Evolutionary conservation across 2,113 vertebrate species (phyloP).

Genomic region (Lampris incognitus): DNA sequence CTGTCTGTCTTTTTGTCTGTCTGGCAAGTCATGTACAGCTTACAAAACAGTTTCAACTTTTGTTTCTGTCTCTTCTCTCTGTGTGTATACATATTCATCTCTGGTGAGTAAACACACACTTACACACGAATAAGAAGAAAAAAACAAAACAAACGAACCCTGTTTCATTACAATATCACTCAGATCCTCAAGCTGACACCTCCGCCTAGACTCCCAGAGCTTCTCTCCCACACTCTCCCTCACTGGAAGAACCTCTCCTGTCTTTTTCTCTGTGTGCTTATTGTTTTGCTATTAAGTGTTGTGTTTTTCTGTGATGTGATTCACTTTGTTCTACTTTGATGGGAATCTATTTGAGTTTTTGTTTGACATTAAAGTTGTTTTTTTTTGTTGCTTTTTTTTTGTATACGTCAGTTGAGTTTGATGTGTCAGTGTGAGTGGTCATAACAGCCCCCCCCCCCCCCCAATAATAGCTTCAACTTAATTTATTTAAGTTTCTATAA

Average conservation of each 20-base stretch:
- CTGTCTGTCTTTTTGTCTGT: slow-evolving; percentile 31
- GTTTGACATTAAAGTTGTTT: not conserved
- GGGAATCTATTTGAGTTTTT: not conserved
- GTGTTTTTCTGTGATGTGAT: slow-evolving; percentile 3
- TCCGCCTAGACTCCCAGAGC: slow-evolving; percentile 42
- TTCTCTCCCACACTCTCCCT: slow-evolving; percentile 5
- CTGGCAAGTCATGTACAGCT: slow-evolving; percentile 60
- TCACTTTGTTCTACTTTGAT: not conserved
- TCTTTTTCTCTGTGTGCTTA: not conserved
- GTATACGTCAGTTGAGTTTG: not conserved
- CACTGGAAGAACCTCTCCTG: slow-evolving; percentile 10
- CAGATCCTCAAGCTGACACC: slow-evolving; percentile 44
- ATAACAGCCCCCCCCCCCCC: not conserved
- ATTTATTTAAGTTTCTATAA: not conserved
- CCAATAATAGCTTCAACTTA: not conserved
- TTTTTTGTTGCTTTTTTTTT: not conserved
- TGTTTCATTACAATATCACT: slow-evolving; percentile 3
- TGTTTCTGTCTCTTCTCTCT: slow-evolving; percentile 80
- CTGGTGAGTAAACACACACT: slow-evolving; percentile 74
- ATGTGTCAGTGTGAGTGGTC: not conserved
- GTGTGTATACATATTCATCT: slow-evolving; percentile 78
- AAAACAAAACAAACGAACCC: slow-evolving; percentile 18
- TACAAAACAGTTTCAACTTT: slow-evolving; percentile 77
- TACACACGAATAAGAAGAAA: slow-evolving; percentile 33
- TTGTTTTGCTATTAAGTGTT: not conserved